Percentiles rank a stretch among this genome's conserved stretches.
Evolutionary conservation across 2,113 vertebrate species (phyloP).

Genomic region (Sorex araneus): DNA sequence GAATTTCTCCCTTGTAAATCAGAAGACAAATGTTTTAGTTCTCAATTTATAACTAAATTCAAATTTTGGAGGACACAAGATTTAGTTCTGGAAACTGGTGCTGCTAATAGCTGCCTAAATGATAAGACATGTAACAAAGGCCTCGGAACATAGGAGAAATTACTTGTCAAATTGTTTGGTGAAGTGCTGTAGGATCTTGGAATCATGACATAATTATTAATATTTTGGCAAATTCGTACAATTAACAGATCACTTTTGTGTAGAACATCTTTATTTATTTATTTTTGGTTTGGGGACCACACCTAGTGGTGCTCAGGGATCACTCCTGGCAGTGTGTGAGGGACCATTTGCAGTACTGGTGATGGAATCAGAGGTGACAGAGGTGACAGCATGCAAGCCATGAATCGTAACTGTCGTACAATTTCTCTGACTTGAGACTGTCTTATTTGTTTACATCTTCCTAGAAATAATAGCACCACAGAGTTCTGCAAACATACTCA

Average conservation of each 20-base stretch:
- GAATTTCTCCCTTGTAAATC: background rate
- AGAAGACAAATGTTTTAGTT: background rate
- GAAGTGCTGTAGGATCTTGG: too few relatives aligned
- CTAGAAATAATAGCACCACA: too few relatives aligned
- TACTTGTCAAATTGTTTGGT: constrained; percentile 26
- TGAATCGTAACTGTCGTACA: too few relatives aligned
- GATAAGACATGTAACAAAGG: background rate
- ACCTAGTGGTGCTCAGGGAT: too few relatives aligned
- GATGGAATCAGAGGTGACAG: too few relatives aligned
- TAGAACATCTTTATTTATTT: background rate
- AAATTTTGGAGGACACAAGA: background rate
- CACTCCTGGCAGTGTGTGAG: too few relatives aligned
- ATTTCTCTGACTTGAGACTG: too few relatives aligned
- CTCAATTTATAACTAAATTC: constrained; percentile 6
- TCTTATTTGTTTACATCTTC: too few relatives aligned
- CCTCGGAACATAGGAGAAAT: background rate
- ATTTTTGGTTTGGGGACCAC: too few relatives aligned
- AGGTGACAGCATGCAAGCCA: too few relatives aligned
- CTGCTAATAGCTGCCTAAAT: background rate
- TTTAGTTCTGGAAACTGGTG: constrained; percentile 28
- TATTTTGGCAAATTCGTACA: background rate
- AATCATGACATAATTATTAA: background rate
- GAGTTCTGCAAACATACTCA: too few relatives aligned
- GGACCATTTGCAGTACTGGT: too few relatives aligned
- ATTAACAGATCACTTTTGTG: background rate